A percentile compares a stretch with the other conserved stretches of the same genome.
These are phyloP conservation scores for Tenthredo mesomela DNA, from an alignment of 2,888 invertebrate genomes.

Conservation along the genomic window DNA sequence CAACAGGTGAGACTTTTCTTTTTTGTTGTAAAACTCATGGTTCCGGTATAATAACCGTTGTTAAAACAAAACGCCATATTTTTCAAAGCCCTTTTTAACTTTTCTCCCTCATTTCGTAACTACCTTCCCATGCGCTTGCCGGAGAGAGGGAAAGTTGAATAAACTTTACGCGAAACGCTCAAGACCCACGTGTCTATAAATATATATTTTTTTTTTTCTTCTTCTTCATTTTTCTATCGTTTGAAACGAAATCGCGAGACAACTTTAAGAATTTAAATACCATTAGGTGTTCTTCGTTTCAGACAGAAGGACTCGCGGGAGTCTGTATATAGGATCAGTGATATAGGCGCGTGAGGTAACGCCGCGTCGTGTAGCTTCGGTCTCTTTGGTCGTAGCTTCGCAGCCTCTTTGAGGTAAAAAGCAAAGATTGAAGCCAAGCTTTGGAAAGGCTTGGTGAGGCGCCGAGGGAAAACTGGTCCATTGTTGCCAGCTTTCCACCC, in stretches of 20 bases:
- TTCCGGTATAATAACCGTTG: background rate
- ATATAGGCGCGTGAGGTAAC: background rate
- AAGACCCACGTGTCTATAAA: background rate
- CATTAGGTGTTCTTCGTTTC: background rate
- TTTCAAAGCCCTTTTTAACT: background rate
- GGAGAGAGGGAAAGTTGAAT: conserved; percentile 11
- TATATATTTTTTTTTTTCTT: background rate
- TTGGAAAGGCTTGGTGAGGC: conserved; percentile 27
- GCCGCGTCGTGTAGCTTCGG: background rate
- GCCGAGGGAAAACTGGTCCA: conserved; percentile 42
- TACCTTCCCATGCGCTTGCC: background rate
- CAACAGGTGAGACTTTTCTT: background rate
- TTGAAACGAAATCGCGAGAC: background rate
- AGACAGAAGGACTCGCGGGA: background rate
- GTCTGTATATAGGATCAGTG: background rate
- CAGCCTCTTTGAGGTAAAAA: background rate
- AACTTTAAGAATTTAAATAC: background rate
- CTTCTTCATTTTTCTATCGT: background rate
- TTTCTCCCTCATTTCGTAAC: conserved; percentile 7
- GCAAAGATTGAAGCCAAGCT: conserved; percentile 37
- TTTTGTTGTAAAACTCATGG: background rate
- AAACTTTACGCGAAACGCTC: background rate
- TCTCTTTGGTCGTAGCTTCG: background rate
- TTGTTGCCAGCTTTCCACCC: conserved; percentile 52
- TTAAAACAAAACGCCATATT: conserved; percentile 31